These are phyloP conservation scores for Apamea anceps DNA, from an alignment of 2,888 invertebrate genomes.

Conservation along the genomic window DNA sequence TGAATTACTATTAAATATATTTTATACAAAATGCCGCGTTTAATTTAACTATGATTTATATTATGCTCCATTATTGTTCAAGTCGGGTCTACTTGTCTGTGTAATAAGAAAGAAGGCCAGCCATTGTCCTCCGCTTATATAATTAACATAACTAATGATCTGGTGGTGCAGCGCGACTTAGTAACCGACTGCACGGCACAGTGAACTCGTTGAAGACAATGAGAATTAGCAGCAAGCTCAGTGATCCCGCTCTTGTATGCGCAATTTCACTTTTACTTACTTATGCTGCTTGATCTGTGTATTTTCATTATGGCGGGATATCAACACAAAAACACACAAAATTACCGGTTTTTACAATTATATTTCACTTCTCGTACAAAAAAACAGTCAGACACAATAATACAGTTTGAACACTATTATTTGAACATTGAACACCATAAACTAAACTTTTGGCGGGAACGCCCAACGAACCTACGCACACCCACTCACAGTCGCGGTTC, in stretches of 20 bases:
- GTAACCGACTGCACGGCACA: not conserved
- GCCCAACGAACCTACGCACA: no score
- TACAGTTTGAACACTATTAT: no score
- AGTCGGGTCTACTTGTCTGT: not conserved
- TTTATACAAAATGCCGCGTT: slow-evolving; percentile 56
- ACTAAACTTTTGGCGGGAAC: no score
- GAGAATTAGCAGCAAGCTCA: not conserved
- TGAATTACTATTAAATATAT: slow-evolving; percentile 66
- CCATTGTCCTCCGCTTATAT: slow-evolving; percentile 63
- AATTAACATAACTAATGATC: slow-evolving; percentile 71
- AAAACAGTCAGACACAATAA: no score
- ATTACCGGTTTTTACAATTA: no score
- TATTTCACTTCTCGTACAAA: no score
- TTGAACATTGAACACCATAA: no score
- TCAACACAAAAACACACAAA: no score
- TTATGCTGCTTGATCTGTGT: not conserved
- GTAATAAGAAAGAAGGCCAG: slow-evolving; percentile 55
- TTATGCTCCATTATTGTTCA: slow-evolving; percentile 11
- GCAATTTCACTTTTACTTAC: no score
- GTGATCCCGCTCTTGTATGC: slow-evolving; percentile 1
- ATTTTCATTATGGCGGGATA: no score
- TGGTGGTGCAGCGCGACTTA: not conserved
- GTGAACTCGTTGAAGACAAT: not conserved
- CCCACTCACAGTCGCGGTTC: no score
- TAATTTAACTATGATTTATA: slow-evolving; percentile 11